phyloP scores from a whole-genome alignment of 2,113 vertebrate species.

The Hylia prasina region DNA sequence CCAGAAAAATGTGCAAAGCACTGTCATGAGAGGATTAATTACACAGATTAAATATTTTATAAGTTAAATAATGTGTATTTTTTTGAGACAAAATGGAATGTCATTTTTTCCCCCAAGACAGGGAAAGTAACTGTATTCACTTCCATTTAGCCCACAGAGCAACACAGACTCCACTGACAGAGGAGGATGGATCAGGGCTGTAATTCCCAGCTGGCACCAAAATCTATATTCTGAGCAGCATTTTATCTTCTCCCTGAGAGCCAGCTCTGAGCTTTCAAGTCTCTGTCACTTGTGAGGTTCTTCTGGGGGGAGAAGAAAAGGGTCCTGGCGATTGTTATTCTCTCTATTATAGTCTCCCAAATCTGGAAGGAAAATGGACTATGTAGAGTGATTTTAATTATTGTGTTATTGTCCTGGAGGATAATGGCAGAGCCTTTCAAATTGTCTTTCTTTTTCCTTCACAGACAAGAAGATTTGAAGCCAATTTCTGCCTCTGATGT shows the following conservation, averaged over 20 bases:
- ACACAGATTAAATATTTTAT: conserved; percentile 81
- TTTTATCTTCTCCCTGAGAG: conserved; percentile 41
- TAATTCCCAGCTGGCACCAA: conserved; percentile 63
- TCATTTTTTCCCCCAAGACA: conserved; percentile 74
- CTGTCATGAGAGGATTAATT: conserved; percentile 76
- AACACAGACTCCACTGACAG: conserved; percentile 44
- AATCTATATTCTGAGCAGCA: conserved; percentile 54
- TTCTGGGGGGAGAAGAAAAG: not conserved
- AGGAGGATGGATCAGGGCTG: conserved; percentile 61
- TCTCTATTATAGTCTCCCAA: not conserved
- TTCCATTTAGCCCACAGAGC: conserved; percentile 70
- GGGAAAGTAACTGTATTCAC: conserved; percentile 54
- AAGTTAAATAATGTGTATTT: conserved; percentile 81
- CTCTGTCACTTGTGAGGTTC: conserved; percentile 21
- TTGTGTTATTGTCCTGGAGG: not conserved
- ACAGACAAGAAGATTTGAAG: not conserved
- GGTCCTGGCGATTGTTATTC: not conserved
- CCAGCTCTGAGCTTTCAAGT: conserved; percentile 14
- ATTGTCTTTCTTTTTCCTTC: not conserved
- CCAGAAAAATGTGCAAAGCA: conserved; percentile 66
- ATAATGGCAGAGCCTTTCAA: not conserved
- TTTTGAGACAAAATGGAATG: conserved; percentile 79
- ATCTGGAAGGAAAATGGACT: not conserved
- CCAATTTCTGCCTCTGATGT: not conserved
- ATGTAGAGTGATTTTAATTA: not conserved